Evolutionary conservation across 2,797 vertebrate genomes (phyloP).

Genomic region (Menidia menidia): DNA sequence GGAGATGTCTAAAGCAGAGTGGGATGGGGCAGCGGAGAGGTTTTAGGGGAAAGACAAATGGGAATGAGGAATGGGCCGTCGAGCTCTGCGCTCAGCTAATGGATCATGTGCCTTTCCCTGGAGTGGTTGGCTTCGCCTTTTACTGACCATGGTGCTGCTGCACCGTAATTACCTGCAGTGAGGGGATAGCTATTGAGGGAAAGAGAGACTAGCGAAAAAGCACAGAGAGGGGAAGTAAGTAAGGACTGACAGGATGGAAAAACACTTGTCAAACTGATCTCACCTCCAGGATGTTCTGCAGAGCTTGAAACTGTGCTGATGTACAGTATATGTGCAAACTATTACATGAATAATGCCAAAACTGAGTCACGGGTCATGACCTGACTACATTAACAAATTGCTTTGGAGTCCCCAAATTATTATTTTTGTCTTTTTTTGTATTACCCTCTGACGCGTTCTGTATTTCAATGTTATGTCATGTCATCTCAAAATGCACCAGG

Average conservation of each 20-base stretch:
- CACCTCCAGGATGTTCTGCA: conserved; percentile 31
- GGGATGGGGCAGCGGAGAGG: conserved; percentile 20
- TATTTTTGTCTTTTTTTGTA: not conserved
- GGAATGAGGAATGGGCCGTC: conserved; percentile 68
- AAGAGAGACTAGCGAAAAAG: conserved; percentile 21
- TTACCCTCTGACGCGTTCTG: not conserved
- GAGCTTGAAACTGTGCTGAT: conserved; percentile 16
- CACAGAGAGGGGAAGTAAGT: conserved; percentile 45
- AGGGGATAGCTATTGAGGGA: conserved; percentile 41
- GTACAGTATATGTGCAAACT: conserved; percentile 6
- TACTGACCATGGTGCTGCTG: conserved; percentile 55
- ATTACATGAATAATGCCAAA: not conserved
- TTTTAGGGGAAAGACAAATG: conserved; percentile 70
- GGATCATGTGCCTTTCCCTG: conserved; percentile 71
- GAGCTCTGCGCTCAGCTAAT: conserved; percentile 72
- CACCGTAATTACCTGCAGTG: conserved; percentile 74
- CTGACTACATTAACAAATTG: not conserved
- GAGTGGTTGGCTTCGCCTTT: conserved; percentile 58
- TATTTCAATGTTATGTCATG: not conserved
- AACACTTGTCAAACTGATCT: conserved; percentile 40
- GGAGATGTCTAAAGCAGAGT: conserved; percentile 23
- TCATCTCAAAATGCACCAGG: not conserved
- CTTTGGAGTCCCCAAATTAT: not conserved
- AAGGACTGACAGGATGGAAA: conserved; percentile 54
- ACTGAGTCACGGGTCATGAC: not conserved